Base-by-base conservation (phyloP, 2,113 vertebrate species). In the Columba janthina region DNA sequence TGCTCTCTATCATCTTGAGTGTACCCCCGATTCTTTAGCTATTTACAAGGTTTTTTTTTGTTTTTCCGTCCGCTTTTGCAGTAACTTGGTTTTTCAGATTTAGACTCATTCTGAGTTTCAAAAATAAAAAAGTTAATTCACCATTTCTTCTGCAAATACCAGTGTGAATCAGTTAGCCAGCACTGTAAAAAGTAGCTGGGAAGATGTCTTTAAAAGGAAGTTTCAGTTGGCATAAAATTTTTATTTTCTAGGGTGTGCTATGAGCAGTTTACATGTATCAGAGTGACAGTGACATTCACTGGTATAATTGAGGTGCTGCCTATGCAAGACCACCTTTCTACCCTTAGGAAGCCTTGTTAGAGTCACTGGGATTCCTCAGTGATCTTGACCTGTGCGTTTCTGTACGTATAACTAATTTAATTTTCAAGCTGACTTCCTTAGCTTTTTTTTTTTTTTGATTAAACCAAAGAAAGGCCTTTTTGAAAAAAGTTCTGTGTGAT, bases 361-460 rank as follows among this genome's bases (percentile, higher is more conserved):
- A 58, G 50, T 40, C 51, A 8, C 13, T 8, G 34, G 58, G 8
- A 48, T 51, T 82, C 85, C 82, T 36, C 54, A 66, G 56, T 28
- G 6, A 16, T 67, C 51, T 67, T 73, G 56, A 29, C 34, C 0
- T 0, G 2, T 80, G 34, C 53, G 38, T 71, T 79, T 62, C 56
- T 90, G 29, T 62, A 34, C 0, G 0, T 62, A 10, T 9, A 83
- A 62, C n/a, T 58, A 12, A 73, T 58, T 73, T 29, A 0, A 50
- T 42, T 83, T 89, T 85, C 36, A 61, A 61, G 34, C 12, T 0
- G 12, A 25, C 56, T 70, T 61, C 16, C 13, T 64, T 50, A 78
- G 46, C 6, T 8, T 25, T 22, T 77, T 65, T 76, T 34, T 46
- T 46, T 46, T 53, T 18, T 42, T 19, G 1, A 57, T 76, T 36